Percentiles rank a stretch among this genome's conserved stretches.
Conservation (phyloP, 2,888 invertebrate genomes). For the Parasteatoda lunata region DNA sequence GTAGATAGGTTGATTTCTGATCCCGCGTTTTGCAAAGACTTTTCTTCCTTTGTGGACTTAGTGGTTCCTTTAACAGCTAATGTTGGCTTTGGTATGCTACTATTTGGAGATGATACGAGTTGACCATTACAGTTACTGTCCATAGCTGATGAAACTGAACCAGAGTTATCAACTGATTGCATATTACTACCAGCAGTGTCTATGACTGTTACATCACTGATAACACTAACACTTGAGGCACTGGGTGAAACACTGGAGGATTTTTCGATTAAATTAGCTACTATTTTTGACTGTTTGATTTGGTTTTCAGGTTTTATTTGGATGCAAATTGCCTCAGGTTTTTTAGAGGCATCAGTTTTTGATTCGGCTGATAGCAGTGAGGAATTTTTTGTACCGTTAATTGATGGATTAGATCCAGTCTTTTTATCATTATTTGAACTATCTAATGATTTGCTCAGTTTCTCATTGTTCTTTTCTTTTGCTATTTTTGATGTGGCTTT, state of each 20-base stretch:
- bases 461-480: constrained; percentile 64
- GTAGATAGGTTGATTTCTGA: constrained; percentile 66
- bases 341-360: constrained; percentile 20
- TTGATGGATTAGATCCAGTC: background rate
- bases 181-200: constrained; percentile 36
- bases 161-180: constrained; percentile 8
- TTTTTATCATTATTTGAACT: background rate
- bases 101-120: constrained; percentile 51
- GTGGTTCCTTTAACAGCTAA: constrained; percentile 93
- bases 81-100: constrained; percentile 86
- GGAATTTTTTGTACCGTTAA: constrained; percentile 12
- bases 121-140: constrained; percentile 59
- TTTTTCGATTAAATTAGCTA: constrained; percentile 57
- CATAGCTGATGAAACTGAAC: constrained; percentile 24
- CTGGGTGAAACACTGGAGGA: constrained; percentile 45
- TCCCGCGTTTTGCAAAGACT: constrained; percentile 32
- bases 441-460: constrained; percentile 6
- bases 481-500: constrained; percentile 58
- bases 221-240: constrained; percentile 32
- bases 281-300: constrained; percentile 69
- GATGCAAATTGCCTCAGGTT: constrained; percentile 15
- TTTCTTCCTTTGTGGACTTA: constrained; percentile 75
- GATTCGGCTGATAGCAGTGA: constrained; percentile 7
- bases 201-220: constrained; percentile 30
- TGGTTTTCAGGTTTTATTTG: constrained; percentile 69